Percentiles rank a stretch among this genome's conserved stretches.
Conservation (phyloP, 2,888 invertebrate species). For the Apotomis betuletana region DNA sequence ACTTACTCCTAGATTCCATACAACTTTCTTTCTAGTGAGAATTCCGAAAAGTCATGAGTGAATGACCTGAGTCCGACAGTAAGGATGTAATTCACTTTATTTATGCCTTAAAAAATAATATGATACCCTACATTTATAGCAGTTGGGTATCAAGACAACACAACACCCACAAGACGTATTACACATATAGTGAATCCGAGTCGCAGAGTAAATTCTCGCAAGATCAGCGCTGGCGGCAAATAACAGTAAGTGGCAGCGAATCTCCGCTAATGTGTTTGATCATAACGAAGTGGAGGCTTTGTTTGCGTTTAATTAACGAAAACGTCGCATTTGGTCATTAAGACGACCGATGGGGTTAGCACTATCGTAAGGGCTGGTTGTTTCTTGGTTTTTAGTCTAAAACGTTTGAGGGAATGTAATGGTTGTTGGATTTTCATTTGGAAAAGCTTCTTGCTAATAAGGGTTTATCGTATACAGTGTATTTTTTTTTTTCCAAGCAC, state of each 20-base stretch:
- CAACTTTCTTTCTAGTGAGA: too few relatives aligned
- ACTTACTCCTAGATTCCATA: too few relatives aligned
- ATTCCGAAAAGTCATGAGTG: too few relatives aligned
- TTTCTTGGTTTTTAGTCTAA: not conserved
- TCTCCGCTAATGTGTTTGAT: conserved; percentile 70
- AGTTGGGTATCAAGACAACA: conserved; percentile 3
- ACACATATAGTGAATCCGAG: conserved; percentile 29
- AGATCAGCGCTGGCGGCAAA: conserved; percentile 36
- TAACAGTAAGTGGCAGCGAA: conserved; percentile 58
- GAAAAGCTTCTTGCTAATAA: not conserved
- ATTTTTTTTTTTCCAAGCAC: not conserved
- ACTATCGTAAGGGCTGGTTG: conserved; percentile 48
- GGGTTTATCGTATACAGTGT: not conserved
- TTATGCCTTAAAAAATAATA: too few relatives aligned
- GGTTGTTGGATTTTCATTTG: not conserved
- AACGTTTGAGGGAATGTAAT: not conserved
- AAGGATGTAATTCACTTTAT: too few relatives aligned
- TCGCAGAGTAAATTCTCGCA: conserved; percentile 35
- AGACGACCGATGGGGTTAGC: conserved; percentile 62
- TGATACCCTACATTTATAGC: too few relatives aligned
- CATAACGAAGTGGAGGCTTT: conserved; percentile 65
- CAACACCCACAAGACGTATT: conserved; percentile 22
- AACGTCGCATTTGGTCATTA: conserved; percentile 62
- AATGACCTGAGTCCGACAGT: too few relatives aligned
- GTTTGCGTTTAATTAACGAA: conserved; percentile 77